phyloP scores from a whole-genome alignment of 2,888 invertebrate genomes.

The Argyresthia albistria region DNA sequence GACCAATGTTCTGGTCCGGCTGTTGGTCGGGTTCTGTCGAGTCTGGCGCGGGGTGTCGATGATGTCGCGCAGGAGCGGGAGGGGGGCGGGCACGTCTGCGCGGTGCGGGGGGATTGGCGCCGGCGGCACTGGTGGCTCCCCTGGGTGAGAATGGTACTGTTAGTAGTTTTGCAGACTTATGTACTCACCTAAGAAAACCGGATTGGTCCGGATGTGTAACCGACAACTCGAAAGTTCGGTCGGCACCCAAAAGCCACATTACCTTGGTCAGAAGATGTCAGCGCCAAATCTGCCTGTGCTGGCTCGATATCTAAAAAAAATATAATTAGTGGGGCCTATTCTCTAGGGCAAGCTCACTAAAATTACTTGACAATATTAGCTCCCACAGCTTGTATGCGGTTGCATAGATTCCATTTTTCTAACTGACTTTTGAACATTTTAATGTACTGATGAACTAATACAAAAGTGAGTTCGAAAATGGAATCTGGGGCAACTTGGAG shows the following conservation, averaged over 20 bases:
- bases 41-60: conserved; percentile 34
- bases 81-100: not conserved
- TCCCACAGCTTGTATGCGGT: too few relatives aligned
- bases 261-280: not conserved
- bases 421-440: too few relatives aligned
- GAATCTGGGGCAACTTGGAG: too few relatives aligned
- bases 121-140: not conserved
- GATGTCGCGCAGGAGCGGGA: conserved; percentile 8
- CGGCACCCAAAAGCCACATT: conserved; percentile 12
- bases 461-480: too few relatives aligned
- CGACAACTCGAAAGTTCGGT: conserved; percentile 18
- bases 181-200: conserved; percentile 26
- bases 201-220: conserved; percentile 16
- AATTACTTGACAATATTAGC: too few relatives aligned
- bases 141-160: not conserved
- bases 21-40: conserved; percentile 53
- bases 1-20: conserved; percentile 42
- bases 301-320: too few relatives aligned
- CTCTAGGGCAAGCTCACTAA: too few relatives aligned
- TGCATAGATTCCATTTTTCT: too few relatives aligned
- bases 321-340: too few relatives aligned
- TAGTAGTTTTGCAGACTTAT: conserved; percentile 12
- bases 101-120: not conserved
- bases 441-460: too few relatives aligned
- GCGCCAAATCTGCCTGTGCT: too few relatives aligned